A percentile compares a stretch with the other conserved stretches of the same genome.
These are phyloP conservation scores for Saxidomus purpurata DNA, from an alignment of 1,140 invertebrate genomes.

Conservation along the genomic window DNA sequence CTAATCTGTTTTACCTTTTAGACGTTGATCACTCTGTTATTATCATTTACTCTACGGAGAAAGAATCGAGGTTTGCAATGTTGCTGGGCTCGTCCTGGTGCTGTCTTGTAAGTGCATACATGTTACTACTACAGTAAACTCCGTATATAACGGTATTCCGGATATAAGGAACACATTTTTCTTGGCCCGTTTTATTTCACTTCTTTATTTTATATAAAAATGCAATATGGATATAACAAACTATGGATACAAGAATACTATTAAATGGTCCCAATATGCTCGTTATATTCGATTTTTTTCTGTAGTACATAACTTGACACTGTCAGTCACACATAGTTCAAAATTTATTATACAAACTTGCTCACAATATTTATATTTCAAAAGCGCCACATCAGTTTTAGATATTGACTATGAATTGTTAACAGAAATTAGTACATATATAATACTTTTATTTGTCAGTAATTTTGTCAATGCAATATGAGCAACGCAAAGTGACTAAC, in stretches of 20 bases:
- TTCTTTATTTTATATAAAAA: too few species aligned
- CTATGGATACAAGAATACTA: background rate
- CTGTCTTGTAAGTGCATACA: constrained; percentile 65
- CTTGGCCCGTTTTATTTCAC: too few species aligned
- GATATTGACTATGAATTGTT: background rate
- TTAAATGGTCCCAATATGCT: background rate
- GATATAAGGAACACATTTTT: too few species aligned
- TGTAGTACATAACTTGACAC: background rate
- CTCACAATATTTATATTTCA: too few species aligned
- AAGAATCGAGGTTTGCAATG: background rate
- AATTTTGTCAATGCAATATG: background rate
- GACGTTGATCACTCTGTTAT: background rate
- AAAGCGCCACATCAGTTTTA: too few species aligned
- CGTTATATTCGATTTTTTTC: background rate
- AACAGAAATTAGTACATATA: too few species aligned
- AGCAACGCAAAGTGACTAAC: too few species aligned
- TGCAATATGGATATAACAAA: too few species aligned
- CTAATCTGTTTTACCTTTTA: constrained; percentile 12
- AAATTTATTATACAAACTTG: too few species aligned
- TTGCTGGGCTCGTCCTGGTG: constrained; percentile 36
- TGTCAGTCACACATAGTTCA: too few species aligned
- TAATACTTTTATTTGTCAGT: background rate
- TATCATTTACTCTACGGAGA: constrained; percentile 36
- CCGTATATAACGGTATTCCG: too few species aligned
- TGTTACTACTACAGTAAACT: too few species aligned